Evolutionary conservation across 2,113 vertebrate genomes (phyloP), one percentile per base, ranked within the genome.

Genomic region (Aptenodytes forsteri): DNA sequence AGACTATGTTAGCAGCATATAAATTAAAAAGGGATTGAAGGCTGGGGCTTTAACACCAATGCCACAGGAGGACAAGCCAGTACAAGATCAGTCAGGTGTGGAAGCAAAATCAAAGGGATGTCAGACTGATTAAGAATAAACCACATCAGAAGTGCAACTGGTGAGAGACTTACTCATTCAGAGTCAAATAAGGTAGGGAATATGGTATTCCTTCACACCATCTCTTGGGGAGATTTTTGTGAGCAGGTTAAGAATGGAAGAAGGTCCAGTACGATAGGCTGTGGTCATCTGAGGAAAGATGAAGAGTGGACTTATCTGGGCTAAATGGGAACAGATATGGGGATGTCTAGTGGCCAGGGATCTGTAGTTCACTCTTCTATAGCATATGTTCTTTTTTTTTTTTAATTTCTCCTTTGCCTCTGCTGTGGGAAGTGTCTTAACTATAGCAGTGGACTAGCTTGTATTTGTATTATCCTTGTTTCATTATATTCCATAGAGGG

Each of bases 51-150:
- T 93, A 93, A 86, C n/a, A 80, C 54, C 54, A 65, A 46, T 62
- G 47, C 88, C 50, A 83, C 49, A 80, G 83, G 36, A 90, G 56
- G 38, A 88, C 92, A 93, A 96, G 90, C 64, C 76, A 75, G 62
- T 66, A 70, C 97, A 94, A 93, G 96, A 97, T 71, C 65, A 83
- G 84, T 80, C 67, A 93, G 83, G 38, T 90, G 80, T 42, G 76
- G 76, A 97, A 93, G 14, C 13, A 70, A 94, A 95, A 96, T 97
- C 83, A 97, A 96, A 96, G 90, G 7, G 1, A 54, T 80, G 90
- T 94, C 83, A 86, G 88, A 32, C 25, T 36, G 62, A 94, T 92
- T 83, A 96, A 90, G 69, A 87, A 77, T 42, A 95, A 96, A 89
- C 92, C 86, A 19, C 95, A 96, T 87, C 59, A 96, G n/a, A 95